Evolutionary conservation across 2,888 invertebrate species (phyloP), one percentile per base, ranked within the genome.

Genomic region (Nebria brevicollis): DNA sequence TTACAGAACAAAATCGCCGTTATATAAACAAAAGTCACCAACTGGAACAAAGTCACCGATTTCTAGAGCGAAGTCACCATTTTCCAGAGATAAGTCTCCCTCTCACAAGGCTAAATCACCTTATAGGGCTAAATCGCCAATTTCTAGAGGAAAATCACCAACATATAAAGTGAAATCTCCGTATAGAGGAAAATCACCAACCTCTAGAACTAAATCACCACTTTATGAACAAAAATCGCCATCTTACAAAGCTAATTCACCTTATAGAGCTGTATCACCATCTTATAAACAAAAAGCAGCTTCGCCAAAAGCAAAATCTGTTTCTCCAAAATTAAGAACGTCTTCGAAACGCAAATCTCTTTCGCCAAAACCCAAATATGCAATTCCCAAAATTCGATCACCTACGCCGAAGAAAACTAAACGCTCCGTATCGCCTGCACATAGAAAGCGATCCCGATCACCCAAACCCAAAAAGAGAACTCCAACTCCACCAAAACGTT

Each of bases 321-420:
- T 20, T 20, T 20, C 73, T 26, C 73, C 73, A 20, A 11, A 72
- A 15, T 26, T 11, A 66, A 34, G 66, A 15, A 41, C 54, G 26
- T 70, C 68, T 6, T 75, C 79, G 11, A 74, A 66, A 79, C 65
- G 43, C 10, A 78, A 72, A 15, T 72, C 73, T 11, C 11, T 8
- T 25, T 43, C 41, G 26, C 72, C 81, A 42, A 82, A 77, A 73
- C 42, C n/a, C 80, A 83, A 66, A 42, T 75, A 80, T 13, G 77
- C 80, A n/a, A 43, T 66, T 6, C 68, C 42, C 13, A 41, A 66
- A 43, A 78, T 42, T 26, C 72, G 65, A 66, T 66, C 42, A 72
- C 75, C 54, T 6, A 20, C 73, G 1, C 73, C 73, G 41, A 41
- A 87, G 85, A 82, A 86, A 85, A 65, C 83, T 85, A 75, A 64